Conservation (phyloP, 2,113 vertebrate genomes). For the Orthonyx spaldingii region DNA sequence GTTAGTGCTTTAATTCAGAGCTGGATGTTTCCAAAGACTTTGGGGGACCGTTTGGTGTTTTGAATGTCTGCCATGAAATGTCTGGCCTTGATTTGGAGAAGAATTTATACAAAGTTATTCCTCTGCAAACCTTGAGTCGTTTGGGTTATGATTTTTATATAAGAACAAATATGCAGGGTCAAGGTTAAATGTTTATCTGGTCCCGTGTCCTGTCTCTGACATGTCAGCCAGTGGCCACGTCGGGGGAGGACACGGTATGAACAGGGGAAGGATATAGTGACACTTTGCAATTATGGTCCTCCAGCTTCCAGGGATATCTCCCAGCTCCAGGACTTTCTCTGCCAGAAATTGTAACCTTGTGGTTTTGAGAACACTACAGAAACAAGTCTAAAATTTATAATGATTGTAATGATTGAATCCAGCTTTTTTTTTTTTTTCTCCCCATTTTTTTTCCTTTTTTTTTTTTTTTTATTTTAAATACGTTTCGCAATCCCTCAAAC, state of each 20-base stretch:
- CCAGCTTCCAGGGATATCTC: background rate
- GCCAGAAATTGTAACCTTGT: background rate
- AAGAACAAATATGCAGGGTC: background rate
- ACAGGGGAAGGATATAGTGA: background rate
- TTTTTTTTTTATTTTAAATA: background rate
- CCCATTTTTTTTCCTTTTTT: no score
- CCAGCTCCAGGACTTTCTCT: background rate
- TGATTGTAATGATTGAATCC: background rate
- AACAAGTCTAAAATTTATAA: background rate
- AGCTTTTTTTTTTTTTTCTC: background rate
- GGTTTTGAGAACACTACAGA: background rate
- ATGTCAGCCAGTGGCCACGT: background rate
- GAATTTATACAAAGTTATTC: background rate
- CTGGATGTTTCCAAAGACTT: background rate
- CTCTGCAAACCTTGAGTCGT: background rate
- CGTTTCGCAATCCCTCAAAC: background rate
- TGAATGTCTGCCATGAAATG: background rate
- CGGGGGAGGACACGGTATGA: fast-evolving
- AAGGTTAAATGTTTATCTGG: background rate
- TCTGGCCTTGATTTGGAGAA: background rate
- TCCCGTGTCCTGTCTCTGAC: background rate
- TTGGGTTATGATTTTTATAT: background rate
- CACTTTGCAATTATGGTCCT: background rate
- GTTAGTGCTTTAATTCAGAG: background rate
- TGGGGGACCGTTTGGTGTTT: background rate